Conservation (phyloP, 2,888 invertebrate genomes). For the Tetheella fluctuosa region DNA sequence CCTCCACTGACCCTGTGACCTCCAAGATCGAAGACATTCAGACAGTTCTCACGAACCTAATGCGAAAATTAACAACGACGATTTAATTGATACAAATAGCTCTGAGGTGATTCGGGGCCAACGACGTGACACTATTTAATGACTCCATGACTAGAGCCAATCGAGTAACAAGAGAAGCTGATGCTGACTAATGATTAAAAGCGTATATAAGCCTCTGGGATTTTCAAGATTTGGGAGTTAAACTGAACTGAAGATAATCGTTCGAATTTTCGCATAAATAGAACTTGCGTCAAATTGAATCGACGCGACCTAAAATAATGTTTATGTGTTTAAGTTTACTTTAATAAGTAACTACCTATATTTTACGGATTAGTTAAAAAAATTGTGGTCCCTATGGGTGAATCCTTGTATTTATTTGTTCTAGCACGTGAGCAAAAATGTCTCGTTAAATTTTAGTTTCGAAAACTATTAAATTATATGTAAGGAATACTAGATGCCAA, state of each 20-base stretch:
- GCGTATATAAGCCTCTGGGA: neutral
- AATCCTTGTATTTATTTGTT: neutral
- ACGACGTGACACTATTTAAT: constrained; percentile 36
- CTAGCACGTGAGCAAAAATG: too few species aligned
- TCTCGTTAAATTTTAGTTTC: too few species aligned
- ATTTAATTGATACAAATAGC: constrained; percentile 78
- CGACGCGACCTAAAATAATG: neutral
- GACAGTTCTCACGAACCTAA: constrained; percentile 67
- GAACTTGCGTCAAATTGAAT: neutral
- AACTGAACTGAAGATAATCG: neutral
- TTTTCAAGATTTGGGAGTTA: neutral
- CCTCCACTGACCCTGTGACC: constrained; percentile 45
- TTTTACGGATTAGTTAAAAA: neutral
- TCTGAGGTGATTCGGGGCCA: constrained; percentile 37
- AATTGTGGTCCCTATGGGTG: neutral
- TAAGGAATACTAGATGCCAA: too few species aligned
- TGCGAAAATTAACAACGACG: constrained; percentile 71
- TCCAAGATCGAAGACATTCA: constrained; percentile 35
- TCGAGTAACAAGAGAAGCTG: constrained; percentile 29
- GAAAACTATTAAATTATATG: too few species aligned
- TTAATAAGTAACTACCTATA: neutral
- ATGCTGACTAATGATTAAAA: constrained; percentile 31
- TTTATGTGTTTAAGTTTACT: neutral
- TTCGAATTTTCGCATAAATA: neutral
- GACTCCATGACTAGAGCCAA: constrained; percentile 28